These are phyloP conservation scores for Calycopis cecrops DNA, from an alignment of 1,140 invertebrate genomes.

Conservation along the genomic window DNA sequence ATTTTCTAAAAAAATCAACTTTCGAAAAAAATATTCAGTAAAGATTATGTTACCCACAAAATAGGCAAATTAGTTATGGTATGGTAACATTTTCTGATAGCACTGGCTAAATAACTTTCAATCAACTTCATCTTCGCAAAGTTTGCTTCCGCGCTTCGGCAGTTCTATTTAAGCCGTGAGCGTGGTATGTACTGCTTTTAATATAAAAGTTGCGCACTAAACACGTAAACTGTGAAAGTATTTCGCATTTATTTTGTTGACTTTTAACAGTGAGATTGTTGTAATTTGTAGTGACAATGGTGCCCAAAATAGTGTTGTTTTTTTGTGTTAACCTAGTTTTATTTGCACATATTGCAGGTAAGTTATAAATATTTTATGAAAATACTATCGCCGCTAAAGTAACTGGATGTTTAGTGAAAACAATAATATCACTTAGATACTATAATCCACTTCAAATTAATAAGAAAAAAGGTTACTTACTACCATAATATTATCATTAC, in stretches of 20 bases:
- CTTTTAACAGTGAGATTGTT: not conserved
- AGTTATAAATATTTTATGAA: not conserved
- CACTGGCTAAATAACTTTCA: not conserved
- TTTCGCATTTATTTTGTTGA: too few relatives aligned
- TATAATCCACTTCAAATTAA: too few relatives aligned
- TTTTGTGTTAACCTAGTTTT: conserved; percentile 9
- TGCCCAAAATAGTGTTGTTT: conserved; percentile 15
- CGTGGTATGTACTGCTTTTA: conserved; percentile 13
- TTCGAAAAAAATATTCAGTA: too few relatives aligned
- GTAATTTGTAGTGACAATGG: conserved; percentile 13
- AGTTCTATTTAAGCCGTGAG: conserved; percentile 22
- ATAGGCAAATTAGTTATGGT: too few relatives aligned
- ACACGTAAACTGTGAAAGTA: conserved; percentile 30
- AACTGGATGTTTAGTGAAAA: too few relatives aligned
- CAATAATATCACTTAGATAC: too few relatives aligned
- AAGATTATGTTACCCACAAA: too few relatives aligned
- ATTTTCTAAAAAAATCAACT: too few relatives aligned
- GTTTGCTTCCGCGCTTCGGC: conserved; percentile 4
- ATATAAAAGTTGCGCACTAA: conserved; percentile 35
- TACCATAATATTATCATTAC: too few relatives aligned
- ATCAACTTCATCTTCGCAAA: not conserved
- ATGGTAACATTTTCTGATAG: too few relatives aligned
- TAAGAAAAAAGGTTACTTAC: too few relatives aligned
- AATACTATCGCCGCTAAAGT: too few relatives aligned
- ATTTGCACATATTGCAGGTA: not conserved